phyloP scores from a whole-genome alignment of 2,888 invertebrate genomes.

The Adelognathus sp. region DNA sequence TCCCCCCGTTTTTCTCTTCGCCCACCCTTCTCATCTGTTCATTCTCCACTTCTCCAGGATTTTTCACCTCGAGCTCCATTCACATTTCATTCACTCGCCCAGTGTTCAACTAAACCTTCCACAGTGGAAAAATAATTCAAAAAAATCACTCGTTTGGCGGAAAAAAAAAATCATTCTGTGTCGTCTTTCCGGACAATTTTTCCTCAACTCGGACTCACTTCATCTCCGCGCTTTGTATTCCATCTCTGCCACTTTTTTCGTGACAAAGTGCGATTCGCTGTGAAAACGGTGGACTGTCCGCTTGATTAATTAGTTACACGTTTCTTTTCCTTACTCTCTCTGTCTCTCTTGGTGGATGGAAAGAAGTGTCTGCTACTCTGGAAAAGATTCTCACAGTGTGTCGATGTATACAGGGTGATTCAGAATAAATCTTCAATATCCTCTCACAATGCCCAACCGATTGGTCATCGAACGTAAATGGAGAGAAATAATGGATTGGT shows the following conservation, averaged over 20 bases:
- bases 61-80: slow-evolving; percentile 16
- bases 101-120: slow-evolving; percentile 7
- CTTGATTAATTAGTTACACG: slow-evolving; percentile 47
- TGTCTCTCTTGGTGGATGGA: neutral
- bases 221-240: neutral
- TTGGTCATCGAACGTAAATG: too few relatives aligned
- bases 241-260: neutral
- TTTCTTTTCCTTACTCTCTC: slow-evolving; percentile 19
- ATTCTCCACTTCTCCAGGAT: slow-evolving; percentile 6
- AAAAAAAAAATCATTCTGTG: slow-evolving; percentile 22
- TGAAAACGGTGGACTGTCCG: slow-evolving; percentile 9
- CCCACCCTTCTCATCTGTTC: slow-evolving; percentile 5
- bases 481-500: too few relatives aligned
- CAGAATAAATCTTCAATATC: too few relatives aligned
- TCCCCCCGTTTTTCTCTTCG: slow-evolving; percentile 25
- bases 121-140: slow-evolving; percentile 8
- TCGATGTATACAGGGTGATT: too few relatives aligned
- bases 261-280: neutral
- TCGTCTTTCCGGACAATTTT: slow-evolving; percentile 31
- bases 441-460: too few relatives aligned
- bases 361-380: neutral
- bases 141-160: slow-evolving; percentile 25
- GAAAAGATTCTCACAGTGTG: neutral
- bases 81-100: slow-evolving; percentile 30
- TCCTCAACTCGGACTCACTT: neutral